Conservation (phyloP, 2,113 vertebrate species). For the Dendrocopos noguchii region DNA sequence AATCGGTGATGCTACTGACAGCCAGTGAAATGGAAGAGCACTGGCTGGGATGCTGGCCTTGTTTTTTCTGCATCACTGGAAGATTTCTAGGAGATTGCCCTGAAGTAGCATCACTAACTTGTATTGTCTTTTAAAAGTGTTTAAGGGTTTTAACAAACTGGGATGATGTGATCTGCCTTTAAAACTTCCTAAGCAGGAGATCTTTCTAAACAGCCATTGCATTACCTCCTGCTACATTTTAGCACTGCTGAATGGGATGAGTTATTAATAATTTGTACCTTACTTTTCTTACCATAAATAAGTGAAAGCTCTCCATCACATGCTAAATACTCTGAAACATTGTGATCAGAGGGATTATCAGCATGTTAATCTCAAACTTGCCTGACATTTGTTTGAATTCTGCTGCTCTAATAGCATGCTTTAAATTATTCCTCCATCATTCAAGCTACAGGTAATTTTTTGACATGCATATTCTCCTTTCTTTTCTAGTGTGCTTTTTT, state of each 20-base stretch:
- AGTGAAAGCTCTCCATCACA: constrained; percentile 26
- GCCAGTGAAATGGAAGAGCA: neutral
- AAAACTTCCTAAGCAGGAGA: neutral
- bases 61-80: neutral
- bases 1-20: neutral
- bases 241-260: neutral
- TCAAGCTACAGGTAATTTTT: constrained; percentile 22
- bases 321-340: neutral
- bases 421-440: constrained; percentile 24
- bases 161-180: neutral
- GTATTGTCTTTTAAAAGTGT: neutral
- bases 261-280: constrained; percentile 30
- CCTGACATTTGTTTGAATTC: constrained; percentile 8
- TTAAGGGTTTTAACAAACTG: neutral
- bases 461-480: neutral
- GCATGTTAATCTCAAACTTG: neutral
- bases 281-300: constrained; percentile 10
- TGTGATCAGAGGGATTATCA: constrained; percentile 14
- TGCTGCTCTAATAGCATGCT: neutral
- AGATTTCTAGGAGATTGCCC: neutral
- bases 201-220: neutral
- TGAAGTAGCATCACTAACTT: neutral
- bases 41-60: neutral
- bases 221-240: neutral
- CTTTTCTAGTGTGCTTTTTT: neutral